A percentile compares a stretch with the other conserved stretches of the same genome.
phyloP scores from a whole-genome alignment of 1,140 invertebrate genomes.

The Calosoma granatense region DNA sequence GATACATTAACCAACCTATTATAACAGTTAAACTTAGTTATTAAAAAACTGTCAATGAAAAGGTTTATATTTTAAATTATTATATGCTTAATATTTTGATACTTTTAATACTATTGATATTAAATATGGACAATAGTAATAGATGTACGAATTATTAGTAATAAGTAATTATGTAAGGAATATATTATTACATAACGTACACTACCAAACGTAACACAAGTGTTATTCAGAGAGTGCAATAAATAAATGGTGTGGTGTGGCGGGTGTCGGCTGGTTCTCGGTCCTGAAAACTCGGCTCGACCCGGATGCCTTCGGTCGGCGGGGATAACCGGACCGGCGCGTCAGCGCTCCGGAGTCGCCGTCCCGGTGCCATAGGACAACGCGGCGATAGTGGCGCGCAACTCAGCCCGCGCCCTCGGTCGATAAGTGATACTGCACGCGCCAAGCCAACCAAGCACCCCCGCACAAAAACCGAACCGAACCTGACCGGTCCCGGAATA shows the following conservation, averaged over 20 bases:
- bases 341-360: neutral
- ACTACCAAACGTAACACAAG: conserved; percentile 40
- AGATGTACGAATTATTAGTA: conserved; percentile 33
- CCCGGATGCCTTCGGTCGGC: neutral
- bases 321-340: neutral
- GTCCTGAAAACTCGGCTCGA: neutral
- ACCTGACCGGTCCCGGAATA: neutral
- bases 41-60: conserved; percentile 8
- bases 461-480: no score
- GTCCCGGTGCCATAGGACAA: neutral
- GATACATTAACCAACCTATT: conserved; percentile 25
- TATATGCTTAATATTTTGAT: conserved; percentile 27
- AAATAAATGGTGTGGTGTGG: conserved; percentile 36
- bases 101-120: conserved; percentile 33
- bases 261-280: conserved; percentile 33
- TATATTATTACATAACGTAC: conserved; percentile 40
- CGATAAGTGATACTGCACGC: neutral
- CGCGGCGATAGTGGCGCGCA: neutral
- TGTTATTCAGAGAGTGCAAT: conserved; percentile 40
- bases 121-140: conserved; percentile 35
- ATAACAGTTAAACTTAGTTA: conserved; percentile 23
- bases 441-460: neutral
- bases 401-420: neutral
- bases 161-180: conserved; percentile 39
- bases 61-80: conserved; percentile 9